A percentile compares a stretch with the other conserved stretches of the same genome.
These are phyloP conservation scores for Calliphora vomitoria DNA, from an alignment of 2,888 invertebrate genomes.

Conservation along the genomic window DNA sequence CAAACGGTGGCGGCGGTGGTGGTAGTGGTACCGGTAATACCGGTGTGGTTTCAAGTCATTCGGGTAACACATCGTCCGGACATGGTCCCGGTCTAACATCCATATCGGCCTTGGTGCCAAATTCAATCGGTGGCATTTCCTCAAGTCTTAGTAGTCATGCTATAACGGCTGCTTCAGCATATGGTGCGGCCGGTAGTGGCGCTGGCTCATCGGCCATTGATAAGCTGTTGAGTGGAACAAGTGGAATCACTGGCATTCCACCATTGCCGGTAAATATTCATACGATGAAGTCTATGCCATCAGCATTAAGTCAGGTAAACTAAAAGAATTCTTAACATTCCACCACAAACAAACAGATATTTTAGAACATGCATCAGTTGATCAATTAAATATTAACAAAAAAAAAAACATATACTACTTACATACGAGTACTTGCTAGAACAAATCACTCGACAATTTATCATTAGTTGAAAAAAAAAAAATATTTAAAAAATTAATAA, in stretches of 20 bases:
- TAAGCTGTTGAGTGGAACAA: conserved; percentile 85
- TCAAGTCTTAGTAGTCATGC: conserved; percentile 90
- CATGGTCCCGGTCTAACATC: conserved; percentile 78
- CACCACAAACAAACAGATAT: conserved; percentile 21
- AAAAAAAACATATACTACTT: neutral
- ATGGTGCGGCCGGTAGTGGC: conserved; percentile 75
- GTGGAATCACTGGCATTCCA: conserved; percentile 83
- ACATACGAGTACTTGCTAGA: neutral
- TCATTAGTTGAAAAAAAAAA: neutral
- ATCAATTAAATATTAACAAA: neutral
- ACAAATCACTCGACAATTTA: neutral
- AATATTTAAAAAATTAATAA: neutral
- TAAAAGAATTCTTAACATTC: conserved; percentile 71
- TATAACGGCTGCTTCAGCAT: conserved; percentile 86
- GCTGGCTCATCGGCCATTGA: conserved; percentile 84
- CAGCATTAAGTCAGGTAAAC: conserved; percentile 85
- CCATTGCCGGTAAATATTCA: conserved; percentile 85
- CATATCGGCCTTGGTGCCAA: conserved; percentile 82
- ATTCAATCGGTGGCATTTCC: conserved; percentile 85
- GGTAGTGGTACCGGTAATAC: conserved; percentile 68
- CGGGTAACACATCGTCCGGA: conserved; percentile 63
- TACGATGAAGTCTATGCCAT: conserved; percentile 84
- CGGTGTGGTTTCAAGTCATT: conserved; percentile 66
- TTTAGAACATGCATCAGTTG: neutral
- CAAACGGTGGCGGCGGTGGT: conserved; percentile 78